Evolutionary conservation across 2,888 invertebrate genomes (phyloP).

Genomic region (Actias luna): DNA sequence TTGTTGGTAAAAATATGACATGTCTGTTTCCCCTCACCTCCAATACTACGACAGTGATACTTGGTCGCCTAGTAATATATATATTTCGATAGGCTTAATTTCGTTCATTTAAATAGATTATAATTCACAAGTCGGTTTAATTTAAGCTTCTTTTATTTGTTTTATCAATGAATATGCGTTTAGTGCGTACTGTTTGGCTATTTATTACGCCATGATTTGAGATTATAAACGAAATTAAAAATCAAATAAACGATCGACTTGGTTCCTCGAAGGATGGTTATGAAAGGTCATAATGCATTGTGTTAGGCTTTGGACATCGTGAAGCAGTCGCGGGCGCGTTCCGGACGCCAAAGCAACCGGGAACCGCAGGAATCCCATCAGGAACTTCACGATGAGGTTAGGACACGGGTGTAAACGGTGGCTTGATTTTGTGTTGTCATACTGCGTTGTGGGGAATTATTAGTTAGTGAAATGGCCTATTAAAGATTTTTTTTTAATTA

Average conservation of each 20-base stretch:
- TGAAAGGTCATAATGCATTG: not conserved
- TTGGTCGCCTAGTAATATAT: not conserved
- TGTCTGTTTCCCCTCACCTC: not conserved
- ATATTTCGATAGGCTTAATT: no score
- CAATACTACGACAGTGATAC: not conserved
- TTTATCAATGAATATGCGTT: no score
- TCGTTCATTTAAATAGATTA: no score
- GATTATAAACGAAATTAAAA: not conserved
- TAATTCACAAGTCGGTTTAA: not conserved
- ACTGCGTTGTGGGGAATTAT: not conserved
- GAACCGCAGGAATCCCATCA: conserved; percentile 87
- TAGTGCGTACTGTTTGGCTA: not conserved
- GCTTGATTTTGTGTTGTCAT: conserved; percentile 12
- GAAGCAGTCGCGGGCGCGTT: conserved; percentile 93
- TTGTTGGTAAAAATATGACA: not conserved
- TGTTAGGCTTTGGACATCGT: conserved; percentile 93
- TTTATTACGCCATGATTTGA: not conserved
- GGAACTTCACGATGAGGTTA: conserved; percentile 89
- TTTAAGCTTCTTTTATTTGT: not conserved
- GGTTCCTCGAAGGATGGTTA: not conserved
- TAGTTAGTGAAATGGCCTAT: conserved; percentile 8
- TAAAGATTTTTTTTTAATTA: not conserved
- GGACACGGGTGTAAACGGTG: conserved; percentile 28
- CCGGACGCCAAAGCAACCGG: conserved; percentile 85
- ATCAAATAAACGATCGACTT: not conserved